A percentile compares a stretch with the other conserved stretches of the same genome.
These are phyloP conservation scores for Podarcis cretensis DNA, from an alignment of 2,113 vertebrate genomes.

Conservation along the genomic window DNA sequence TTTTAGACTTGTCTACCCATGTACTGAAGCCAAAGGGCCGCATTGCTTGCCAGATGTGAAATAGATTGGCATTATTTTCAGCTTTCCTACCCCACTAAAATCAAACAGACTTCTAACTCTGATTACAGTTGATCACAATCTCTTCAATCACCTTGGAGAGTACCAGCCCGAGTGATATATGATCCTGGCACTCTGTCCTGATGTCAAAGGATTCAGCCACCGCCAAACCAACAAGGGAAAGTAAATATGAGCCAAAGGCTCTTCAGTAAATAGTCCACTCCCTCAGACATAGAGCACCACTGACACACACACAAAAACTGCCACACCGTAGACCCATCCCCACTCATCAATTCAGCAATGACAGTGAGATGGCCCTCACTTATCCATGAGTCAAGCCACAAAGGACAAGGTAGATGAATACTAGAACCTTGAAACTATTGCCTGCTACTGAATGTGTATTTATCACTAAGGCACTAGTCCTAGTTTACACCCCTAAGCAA, in stretches of 20 bases:
- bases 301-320: no score
- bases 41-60: constrained; percentile 12
- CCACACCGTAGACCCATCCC: neutral
- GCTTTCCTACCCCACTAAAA: neutral
- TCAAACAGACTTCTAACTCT: constrained; percentile 49
- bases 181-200: constrained; percentile 25
- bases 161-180: constrained; percentile 47
- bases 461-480: neutral
- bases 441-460: neutral
- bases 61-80: no score
- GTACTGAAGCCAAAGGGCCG: no score
- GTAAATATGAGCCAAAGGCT: constrained; percentile 38
- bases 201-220: constrained; percentile 40
- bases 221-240: constrained; percentile 22
- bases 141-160: constrained; percentile 45
- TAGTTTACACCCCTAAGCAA: constrained; percentile 27
- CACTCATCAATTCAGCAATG: constrained; percentile 15
- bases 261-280: neutral
- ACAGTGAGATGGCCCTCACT: neutral
- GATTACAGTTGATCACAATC: constrained; percentile 59
- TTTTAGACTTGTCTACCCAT: no score
- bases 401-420: neutral
- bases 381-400: constrained; percentile 14
- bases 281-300: rapidly evolving
- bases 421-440: neutral